Evolutionary conservation across 2,888 invertebrate genomes (phyloP).

Genomic region (Bellardia bayeri): DNA sequence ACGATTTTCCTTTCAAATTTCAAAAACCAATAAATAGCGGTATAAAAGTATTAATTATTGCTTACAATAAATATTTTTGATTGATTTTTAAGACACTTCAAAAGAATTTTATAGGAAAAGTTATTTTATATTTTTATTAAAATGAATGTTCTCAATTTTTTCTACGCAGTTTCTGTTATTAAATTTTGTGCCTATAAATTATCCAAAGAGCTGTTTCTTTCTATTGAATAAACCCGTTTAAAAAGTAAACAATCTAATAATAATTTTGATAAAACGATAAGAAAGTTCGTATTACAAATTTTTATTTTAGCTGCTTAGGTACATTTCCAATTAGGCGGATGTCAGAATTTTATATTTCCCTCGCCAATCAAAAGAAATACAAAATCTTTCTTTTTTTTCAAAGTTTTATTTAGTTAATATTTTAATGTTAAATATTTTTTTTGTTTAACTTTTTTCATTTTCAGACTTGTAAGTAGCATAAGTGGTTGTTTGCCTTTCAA

Average conservation of each 20-base stretch:
- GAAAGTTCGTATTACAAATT: too few species aligned
- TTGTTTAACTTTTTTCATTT: slow-evolving; percentile 26
- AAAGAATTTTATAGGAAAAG: neutral
- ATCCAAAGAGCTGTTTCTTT: too few species aligned
- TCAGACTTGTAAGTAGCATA: slow-evolving; percentile 64
- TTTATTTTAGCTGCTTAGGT: too few species aligned
- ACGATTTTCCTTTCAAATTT: neutral
- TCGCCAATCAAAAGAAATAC: neutral
- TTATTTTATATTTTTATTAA: too few species aligned
- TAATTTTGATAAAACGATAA: too few species aligned
- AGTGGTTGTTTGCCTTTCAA: neutral
- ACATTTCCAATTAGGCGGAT: too few species aligned
- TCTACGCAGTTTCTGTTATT: too few species aligned
- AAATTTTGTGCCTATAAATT: too few species aligned
- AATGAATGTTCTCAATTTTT: too few species aligned
- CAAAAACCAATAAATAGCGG: neutral
- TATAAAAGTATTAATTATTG: slow-evolving; percentile 12
- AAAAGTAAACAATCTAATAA: too few species aligned
- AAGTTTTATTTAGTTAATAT: slow-evolving; percentile 20
- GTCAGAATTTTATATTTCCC: neutral
- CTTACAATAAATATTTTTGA: neutral
- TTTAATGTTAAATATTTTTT: slow-evolving; percentile 21
- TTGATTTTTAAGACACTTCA: neutral
- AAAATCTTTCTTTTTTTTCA: neutral
- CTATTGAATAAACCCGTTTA: too few species aligned